A percentile compares a stretch with the other conserved stretches of the same genome.
Evolutionary conservation across 2,113 vertebrate species (phyloP).

Genomic region (Eidolon helvum): DNA sequence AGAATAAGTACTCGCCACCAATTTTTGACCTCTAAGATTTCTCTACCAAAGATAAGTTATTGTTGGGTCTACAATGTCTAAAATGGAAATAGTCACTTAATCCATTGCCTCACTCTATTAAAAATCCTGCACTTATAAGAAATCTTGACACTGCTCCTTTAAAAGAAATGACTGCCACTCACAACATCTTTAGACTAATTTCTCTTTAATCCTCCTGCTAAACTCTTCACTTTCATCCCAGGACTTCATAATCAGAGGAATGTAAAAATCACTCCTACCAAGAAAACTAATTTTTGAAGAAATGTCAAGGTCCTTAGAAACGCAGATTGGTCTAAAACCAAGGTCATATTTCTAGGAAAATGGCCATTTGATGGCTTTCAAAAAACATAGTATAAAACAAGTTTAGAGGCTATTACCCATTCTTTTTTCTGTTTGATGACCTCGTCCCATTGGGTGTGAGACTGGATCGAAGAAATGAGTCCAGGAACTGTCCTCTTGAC

Average conservation of each 20-base stretch:
- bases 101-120: not conserved
- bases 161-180: not conserved
- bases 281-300: slow-evolving; percentile 12
- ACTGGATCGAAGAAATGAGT: slow-evolving; percentile 46
- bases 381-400: not conserved
- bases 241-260: not conserved
- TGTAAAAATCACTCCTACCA: not conserved
- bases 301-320: not conserved
- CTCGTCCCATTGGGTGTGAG: slow-evolving; percentile 61
- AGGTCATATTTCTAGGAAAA: not conserved
- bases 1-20: not conserved
- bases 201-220: not conserved
- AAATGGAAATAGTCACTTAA: not conserved
- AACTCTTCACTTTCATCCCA: not conserved
- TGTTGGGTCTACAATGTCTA: not conserved
- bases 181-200: not conserved
- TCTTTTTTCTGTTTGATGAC: slow-evolving; percentile 53
- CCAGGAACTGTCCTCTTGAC: slow-evolving; percentile 58
- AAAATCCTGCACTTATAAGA: not conserved
- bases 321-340: not conserved
- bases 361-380: not conserved
- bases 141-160: not conserved
- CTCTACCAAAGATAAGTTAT: not conserved
- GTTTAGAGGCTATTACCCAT: slow-evolving; percentile 63
- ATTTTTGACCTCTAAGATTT: not conserved